Evolutionary conservation across 2,888 invertebrate genomes (phyloP), one percentile per base, ranked within the genome.

Genomic region (Rhogogaster chlorosoma): DNA sequence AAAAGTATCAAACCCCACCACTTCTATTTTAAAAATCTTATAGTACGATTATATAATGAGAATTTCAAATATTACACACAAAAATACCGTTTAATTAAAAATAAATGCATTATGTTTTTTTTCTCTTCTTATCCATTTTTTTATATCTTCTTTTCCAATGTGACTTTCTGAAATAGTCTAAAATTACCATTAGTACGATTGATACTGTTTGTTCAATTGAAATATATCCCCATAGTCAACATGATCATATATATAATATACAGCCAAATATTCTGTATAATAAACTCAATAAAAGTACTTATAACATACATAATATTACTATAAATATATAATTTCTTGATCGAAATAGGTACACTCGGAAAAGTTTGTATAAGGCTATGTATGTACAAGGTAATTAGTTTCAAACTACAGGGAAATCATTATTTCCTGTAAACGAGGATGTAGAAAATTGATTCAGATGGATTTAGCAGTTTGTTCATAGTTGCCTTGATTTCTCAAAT

Each of bases 241-340:
- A 32, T 61, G 38, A 80, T 61, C 36, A n/a, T 38, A 53, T 38
- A 53, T 78, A 80, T 67, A 67, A 67, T 32, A 80, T 61, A 22
- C 38, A 36, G 15, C 32, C 75, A 61, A 36, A 36, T 61, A 61
- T 57, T 78, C 61, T 38, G 80, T 80, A 38, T 80, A 38, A 80
- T 80, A 61, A 57, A 80, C 80, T 80, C 49, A 80, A 80, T 80
- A 80, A 80, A 61, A 80, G 61, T 80, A 38, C 80, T 80, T 36
- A 38, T 57, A 80, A 80, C 57, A 80, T 61, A 36, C 12, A 80
- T 61, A 36, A 12, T 61, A 57, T 80, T 38, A 57, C 80, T 57
- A 61, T 61, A 80, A 61, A 61, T 61, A 80, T 80, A 61, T 80
- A 61, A 77, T 61, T 80, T 61, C 26, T 29, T 38, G 80, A 38